Conservation (phyloP, 1,140 invertebrate genomes). For the Melitaea cinxia region DNA sequence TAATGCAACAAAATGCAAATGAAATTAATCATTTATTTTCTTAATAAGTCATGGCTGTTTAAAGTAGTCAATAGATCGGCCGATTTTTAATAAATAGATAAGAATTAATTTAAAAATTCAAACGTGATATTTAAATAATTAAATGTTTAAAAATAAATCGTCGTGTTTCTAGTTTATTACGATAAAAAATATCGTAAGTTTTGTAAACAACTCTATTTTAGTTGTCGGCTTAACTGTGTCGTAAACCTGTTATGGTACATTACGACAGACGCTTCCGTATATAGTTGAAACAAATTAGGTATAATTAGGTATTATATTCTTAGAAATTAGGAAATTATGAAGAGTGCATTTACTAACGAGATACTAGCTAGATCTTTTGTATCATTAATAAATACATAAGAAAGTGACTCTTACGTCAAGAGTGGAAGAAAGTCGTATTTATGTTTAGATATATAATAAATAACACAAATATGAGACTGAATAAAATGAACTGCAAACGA, state of each 20-base stretch:
- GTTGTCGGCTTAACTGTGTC: neutral
- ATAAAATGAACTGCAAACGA: no score
- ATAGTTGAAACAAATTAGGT: slow-evolving; percentile 23
- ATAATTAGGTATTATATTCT: neutral
- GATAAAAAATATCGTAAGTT: slow-evolving; percentile 6
- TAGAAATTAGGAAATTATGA: neutral
- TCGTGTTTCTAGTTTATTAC: neutral
- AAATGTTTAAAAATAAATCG: neutral
- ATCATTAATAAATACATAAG: no score
- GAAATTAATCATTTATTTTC: neutral
- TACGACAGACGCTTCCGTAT: slow-evolving; percentile 40
- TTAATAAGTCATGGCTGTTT: neutral
- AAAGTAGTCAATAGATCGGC: neutral
- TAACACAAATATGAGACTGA: no score
- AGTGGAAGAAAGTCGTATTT: no score
- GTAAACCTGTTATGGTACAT: slow-evolving; percentile 10
- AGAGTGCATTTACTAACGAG: neutral
- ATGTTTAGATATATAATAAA: no score
- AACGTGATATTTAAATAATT: neutral
- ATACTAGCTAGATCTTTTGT: no score
- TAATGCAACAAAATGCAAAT: slow-evolving; percentile 1
- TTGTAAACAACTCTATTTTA: slow-evolving; percentile 12
- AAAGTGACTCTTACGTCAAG: no score
- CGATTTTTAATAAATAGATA: neutral
- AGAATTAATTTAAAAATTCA: no score